phyloP scores from a whole-genome alignment of 2,888 invertebrate species.

The Brachyptera risi region DNA sequence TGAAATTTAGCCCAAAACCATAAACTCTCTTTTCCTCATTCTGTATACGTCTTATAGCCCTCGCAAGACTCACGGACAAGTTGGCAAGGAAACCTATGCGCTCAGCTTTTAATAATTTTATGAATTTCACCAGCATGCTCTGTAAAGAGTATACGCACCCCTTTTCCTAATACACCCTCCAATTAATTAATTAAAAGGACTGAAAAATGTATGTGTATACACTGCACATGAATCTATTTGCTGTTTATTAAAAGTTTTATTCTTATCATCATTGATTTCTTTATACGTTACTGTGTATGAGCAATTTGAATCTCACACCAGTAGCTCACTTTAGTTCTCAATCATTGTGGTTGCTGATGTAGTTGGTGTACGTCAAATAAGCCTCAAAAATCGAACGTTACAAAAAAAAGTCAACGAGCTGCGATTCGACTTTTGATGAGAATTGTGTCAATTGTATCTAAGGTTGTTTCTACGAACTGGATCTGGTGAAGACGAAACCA shows the following conservation, averaged over 20 bases:
- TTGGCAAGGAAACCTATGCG: slow-evolving; percentile 25
- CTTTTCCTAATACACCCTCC: slow-evolving; percentile 31
- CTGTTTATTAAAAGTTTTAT: not conserved
- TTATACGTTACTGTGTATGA: too few species aligned
- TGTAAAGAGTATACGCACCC: slow-evolving; percentile 28
- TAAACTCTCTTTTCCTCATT: slow-evolving; percentile 26
- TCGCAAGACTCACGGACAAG: slow-evolving; percentile 26
- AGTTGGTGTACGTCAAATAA: too few species aligned
- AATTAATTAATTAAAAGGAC: slow-evolving; percentile 33
- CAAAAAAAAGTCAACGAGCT: too few species aligned
- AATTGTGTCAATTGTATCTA: too few species aligned
- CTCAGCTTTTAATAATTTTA: slow-evolving; percentile 31
- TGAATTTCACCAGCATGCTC: slow-evolving; percentile 31
- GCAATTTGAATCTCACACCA: too few species aligned
- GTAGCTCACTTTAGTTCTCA: too few species aligned
- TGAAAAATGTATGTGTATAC: slow-evolving; percentile 31
- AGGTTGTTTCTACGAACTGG: not conserved
- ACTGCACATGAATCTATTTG: slow-evolving; percentile 27
- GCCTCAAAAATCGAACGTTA: too few species aligned
- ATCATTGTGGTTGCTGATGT: too few species aligned
- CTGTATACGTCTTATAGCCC: slow-evolving; percentile 12
- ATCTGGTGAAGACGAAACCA: not conserved
- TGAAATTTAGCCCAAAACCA: slow-evolving; percentile 34
- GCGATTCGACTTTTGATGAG: too few species aligned
- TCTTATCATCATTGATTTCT: not conserved